phyloP scores from a whole-genome alignment of 2,797 vertebrate genomes.

The Sebastes ruberrimus region DNA sequence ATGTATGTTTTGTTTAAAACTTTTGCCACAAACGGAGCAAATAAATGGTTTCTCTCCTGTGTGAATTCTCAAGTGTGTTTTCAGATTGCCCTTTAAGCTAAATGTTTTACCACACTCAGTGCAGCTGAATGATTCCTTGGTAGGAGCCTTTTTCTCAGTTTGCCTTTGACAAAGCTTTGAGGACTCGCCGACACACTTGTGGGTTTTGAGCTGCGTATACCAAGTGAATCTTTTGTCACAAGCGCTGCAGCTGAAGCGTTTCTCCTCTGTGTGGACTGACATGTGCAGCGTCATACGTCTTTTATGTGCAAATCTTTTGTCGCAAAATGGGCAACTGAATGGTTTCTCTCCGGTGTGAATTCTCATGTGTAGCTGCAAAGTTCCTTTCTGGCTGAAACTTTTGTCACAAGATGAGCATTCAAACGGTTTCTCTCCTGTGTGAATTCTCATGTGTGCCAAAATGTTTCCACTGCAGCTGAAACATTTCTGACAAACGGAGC shows the following conservation, averaged over 20 bases:
- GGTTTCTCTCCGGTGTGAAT: conserved; percentile 42
- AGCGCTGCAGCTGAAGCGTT: conserved; percentile 9
- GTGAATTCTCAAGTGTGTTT: conserved; percentile 42
- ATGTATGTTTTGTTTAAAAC: conserved; percentile 19
- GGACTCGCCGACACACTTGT: not conserved
- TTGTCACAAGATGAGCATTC: conserved; percentile 4
- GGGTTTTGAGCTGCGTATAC: conserved; percentile 39
- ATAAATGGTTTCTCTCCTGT: conserved; percentile 28
- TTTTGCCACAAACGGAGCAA: conserved; percentile 12
- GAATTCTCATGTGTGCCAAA: conserved; percentile 37
- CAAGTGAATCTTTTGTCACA: conserved; percentile 32
- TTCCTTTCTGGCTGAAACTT: conserved; percentile 13
- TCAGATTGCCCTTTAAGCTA: conserved; percentile 14
- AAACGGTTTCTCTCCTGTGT: conserved; percentile 30
- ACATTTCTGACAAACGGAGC: not conserved
- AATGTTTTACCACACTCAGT: not conserved
- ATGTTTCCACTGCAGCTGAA: conserved; percentile 20
- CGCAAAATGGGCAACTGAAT: conserved; percentile 14
- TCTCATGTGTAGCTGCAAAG: not conserved
- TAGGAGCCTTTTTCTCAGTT: not conserved
- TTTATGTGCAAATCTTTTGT: conserved; percentile 28
- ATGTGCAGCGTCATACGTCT: conserved; percentile 34
- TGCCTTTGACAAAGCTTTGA: not conserved
- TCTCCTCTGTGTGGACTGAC: conserved; percentile 42
- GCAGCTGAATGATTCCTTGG: not conserved